Percentiles rank a stretch among this genome's conserved stretches.
Conservation (phyloP, 2,113 vertebrate species). For the Carettochelys insculpta region DNA sequence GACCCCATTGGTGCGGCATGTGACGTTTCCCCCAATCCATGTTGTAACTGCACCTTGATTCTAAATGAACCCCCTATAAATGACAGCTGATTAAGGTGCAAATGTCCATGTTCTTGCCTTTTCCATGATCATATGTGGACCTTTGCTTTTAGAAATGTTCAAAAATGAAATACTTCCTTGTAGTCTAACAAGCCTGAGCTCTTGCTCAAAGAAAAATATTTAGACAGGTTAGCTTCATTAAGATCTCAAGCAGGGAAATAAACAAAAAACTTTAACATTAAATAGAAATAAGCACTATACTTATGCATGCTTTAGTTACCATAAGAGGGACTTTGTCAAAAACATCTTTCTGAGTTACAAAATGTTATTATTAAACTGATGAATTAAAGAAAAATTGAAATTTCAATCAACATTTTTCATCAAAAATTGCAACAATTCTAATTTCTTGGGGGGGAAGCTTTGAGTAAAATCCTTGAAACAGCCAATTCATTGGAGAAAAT, state of each 20-base stretch:
- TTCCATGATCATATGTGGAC: neutral
- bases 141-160: neutral
- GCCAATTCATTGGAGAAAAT: neutral
- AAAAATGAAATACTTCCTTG: neutral
- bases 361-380: neutral
- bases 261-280: neutral
- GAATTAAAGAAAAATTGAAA: neutral
- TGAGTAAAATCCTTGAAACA: neutral
- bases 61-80: neutral
- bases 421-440: neutral
- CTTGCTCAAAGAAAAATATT: neutral
- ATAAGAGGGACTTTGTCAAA: neutral
- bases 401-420: neutral
- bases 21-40: slow-evolving; percentile 1
- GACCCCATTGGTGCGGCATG: no score
- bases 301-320: neutral
- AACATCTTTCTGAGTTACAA: neutral
- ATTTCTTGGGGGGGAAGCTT: neutral
- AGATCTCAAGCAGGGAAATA: neutral
- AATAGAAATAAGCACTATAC: neutral
- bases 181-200: neutral
- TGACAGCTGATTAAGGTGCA: neutral
- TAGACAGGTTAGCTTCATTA: neutral
- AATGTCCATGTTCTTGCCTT: neutral
- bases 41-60: neutral